Base-by-base conservation (phyloP, 2,113 vertebrate species). In the Athene cunicularia region DNA sequence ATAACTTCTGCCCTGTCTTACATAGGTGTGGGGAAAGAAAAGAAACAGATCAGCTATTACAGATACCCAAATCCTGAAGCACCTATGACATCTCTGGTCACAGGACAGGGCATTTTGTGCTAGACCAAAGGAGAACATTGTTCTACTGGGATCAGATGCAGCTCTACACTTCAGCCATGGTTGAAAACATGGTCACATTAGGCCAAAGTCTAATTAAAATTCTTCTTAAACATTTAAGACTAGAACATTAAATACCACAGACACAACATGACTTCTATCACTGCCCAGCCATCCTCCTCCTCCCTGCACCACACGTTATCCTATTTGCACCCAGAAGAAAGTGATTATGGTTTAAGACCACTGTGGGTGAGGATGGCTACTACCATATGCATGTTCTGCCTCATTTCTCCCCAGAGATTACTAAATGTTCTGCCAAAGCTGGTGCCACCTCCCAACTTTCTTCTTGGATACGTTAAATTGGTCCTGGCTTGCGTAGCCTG, bases 101-200 rank as follows among this genome's bases (percentile, higher is more conserved):
- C 86, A 62, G 63, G 28, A 32, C 62, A 33, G 45, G 28, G 32
- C 10, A 21, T 5, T 39, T 53, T 53, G 81, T 24, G 20, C 9
- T 26, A 67, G 33, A 22, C 8, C 56, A 26, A 26, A 75, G 33
- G 17, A 18, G 11, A 6, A 22, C 27, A 12, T 1, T 27, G 8
- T 19, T 52, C 37, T 75, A 43, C 52, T 2, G 5, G 60, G n/a
- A 74, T 30, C n/a, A 80, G 33, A 10, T 27, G 16, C 23, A 68
- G 56, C 16, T 91, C 66, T 56, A 17, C 12, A 1, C 50, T 53
- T 66, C 12, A 9, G 26, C 30, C 33, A 4, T 5, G 15, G 43
- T 15, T 71, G 56, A 26, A 88, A 64, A 41, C 13, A 1, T 0
- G 20, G 45, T 47, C 58, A 17, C 5, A 0, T 28, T 41, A 58